A percentile compares a stretch with the other conserved stretches of the same genome.
phyloP scores from a whole-genome alignment of 2,797 vertebrate genomes.

The Adelosebastes latens region DNA sequence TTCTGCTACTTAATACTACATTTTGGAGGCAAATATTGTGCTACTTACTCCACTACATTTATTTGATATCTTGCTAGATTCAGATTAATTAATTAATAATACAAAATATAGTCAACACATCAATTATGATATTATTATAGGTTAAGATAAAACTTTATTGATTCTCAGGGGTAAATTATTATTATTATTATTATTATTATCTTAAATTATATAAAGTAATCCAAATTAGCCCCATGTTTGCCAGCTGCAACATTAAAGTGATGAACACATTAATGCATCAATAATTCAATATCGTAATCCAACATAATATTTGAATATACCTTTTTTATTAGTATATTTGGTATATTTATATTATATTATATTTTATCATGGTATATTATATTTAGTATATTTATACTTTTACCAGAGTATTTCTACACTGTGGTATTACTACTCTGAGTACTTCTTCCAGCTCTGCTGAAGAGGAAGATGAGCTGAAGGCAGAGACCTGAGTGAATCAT shows the following conservation, averaged over 20 bases:
- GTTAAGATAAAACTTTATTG: neutral
- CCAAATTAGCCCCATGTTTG: neutral
- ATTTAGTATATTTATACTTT: neutral
- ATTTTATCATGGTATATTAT: too few relatives aligned
- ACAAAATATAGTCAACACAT: neutral
- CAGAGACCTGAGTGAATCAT: slow-evolving; percentile 54
- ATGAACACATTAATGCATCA: neutral
- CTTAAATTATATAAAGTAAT: neutral
- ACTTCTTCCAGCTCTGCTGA: neutral
- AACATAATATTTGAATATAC: too few relatives aligned
- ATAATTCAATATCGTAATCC: too few relatives aligned
- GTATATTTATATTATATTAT: too few relatives aligned
- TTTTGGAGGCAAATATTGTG: neutral
- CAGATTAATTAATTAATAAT: neutral
- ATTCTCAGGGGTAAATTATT: neutral
- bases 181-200: too few relatives aligned
- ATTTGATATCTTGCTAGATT: neutral
- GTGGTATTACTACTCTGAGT: neutral
- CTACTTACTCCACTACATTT: neutral
- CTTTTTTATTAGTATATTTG: too few relatives aligned
- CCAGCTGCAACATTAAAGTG: neutral
- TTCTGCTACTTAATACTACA: too few relatives aligned
- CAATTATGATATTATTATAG: neutral
- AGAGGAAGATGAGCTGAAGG: slow-evolving; percentile 38
- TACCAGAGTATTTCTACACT: neutral